A percentile compares a stretch with the other conserved stretches of the same genome.
Evolutionary conservation across 1,140 invertebrate species (phyloP).

Genomic region (Watersipora subatra): DNA sequence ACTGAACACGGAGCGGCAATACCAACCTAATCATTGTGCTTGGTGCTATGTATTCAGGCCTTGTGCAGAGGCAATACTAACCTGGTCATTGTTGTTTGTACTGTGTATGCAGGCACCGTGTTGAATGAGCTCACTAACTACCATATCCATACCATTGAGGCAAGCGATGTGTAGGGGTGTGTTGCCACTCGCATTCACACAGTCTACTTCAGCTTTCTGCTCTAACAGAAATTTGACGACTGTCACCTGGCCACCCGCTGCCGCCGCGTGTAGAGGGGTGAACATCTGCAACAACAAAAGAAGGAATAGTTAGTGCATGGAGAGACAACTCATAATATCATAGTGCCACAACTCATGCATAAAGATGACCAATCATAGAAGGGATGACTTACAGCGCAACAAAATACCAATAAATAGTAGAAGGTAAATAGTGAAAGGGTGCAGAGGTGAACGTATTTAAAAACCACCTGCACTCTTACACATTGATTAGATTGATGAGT

Average conservation of each 20-base stretch:
- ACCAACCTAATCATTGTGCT: neutral
- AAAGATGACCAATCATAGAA: too few species aligned
- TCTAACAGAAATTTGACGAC: slow-evolving; percentile 46
- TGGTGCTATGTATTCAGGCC: neutral
- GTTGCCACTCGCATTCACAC: slow-evolving; percentile 49
- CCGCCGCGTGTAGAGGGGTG: slow-evolving; percentile 40
- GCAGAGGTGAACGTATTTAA: too few species aligned
- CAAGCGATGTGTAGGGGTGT: slow-evolving; percentile 52
- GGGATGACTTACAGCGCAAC: too few species aligned
- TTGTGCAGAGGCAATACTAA: slow-evolving; percentile 13
- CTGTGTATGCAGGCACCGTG: slow-evolving; percentile 41
- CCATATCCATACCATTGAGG: slow-evolving; percentile 47
- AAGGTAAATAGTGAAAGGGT: too few species aligned
- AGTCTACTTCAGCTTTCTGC: slow-evolving; percentile 47
- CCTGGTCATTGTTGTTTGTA: slow-evolving; percentile 41
- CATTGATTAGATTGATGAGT: too few species aligned
- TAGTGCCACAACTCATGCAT: too few species aligned
- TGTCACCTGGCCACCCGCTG: slow-evolving; percentile 36
- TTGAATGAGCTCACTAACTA: slow-evolving; percentile 43
- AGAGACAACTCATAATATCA: too few species aligned
- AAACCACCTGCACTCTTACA: too few species aligned
- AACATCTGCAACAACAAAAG: slow-evolving; percentile 37
- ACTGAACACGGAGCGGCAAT: too few species aligned
- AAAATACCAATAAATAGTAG: too few species aligned
- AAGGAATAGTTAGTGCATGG: neutral